These are phyloP conservation scores for Microtus californicus DNA, from an alignment of 2,797 vertebrate species.

Conservation along the genomic window DNA sequence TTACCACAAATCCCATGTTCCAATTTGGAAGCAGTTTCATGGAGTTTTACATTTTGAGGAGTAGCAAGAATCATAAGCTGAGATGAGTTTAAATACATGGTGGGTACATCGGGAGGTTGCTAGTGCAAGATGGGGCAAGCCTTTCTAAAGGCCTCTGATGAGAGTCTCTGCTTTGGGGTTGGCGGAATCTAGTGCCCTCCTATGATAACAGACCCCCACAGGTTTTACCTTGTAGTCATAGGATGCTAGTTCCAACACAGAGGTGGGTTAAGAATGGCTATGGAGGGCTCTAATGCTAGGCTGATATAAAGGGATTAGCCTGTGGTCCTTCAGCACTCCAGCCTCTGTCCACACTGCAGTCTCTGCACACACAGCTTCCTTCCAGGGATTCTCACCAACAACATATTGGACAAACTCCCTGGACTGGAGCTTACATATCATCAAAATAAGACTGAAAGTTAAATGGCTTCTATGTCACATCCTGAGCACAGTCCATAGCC, in stretches of 20 bases:
- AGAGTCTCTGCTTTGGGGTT: neutral
- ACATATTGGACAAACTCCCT: neutral
- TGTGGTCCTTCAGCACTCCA: neutral
- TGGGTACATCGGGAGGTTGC: neutral
- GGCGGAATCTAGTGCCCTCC: neutral
- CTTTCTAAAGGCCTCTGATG: neutral
- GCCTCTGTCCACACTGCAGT: neutral
- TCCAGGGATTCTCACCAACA: too few species aligned
- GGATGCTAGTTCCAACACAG: neutral
- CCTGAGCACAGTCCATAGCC: neutral
- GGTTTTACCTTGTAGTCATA: neutral
- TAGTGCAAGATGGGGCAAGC: too few species aligned
- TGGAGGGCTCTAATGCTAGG: neutral
- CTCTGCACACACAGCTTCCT: neutral
- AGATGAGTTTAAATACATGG: neutral
- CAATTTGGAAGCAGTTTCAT: neutral
- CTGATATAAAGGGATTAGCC: neutral
- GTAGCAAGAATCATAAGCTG: neutral
- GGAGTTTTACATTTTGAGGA: neutral
- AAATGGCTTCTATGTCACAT: neutral
- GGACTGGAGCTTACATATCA: neutral
- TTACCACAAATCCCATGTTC: neutral
- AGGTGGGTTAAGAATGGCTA: neutral
- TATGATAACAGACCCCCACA: neutral
- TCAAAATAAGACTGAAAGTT: constrained; percentile 7